Evolutionary conservation across 2,113 vertebrate genomes (phyloP).

Genomic region (Eubucco bourcierii): DNA sequence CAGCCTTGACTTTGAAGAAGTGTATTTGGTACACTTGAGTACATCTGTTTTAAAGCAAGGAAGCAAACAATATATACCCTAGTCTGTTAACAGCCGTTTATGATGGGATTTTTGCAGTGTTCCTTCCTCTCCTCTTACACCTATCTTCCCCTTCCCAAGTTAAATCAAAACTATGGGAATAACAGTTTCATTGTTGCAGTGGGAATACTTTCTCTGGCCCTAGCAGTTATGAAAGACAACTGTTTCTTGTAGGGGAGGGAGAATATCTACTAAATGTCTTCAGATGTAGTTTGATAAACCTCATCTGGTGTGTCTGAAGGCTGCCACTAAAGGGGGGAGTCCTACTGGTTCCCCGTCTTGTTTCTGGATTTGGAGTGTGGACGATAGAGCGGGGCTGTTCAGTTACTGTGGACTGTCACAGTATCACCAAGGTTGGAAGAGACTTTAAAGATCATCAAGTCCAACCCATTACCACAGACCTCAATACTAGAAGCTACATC

Average conservation of each 20-base stretch:
- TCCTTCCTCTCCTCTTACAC: neutral
- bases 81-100: neutral
- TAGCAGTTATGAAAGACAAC: rapidly evolving
- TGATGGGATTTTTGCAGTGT: neutral
- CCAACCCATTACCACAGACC: no score
- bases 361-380: neutral
- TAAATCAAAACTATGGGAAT: neutral
- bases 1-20: neutral
- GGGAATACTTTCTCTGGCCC: neutral
- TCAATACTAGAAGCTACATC: neutral
- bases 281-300: neutral
- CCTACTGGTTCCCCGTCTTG: neutral
- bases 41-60: neutral
- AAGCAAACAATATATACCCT: neutral
- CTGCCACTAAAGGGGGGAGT: neutral
- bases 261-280: neutral
- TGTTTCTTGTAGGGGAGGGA: neutral
- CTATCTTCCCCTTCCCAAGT: neutral
- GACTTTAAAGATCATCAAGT: no score
- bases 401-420: neutral
- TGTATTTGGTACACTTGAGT: neutral
- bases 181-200: neutral
- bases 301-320: neutral
- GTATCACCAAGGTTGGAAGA: no score
- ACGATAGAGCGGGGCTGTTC: neutral